Percentiles rank a stretch among this genome's conserved stretches.
These are phyloP conservation scores for Hydrotaea diabolus DNA, from an alignment of 2,888 invertebrate genomes.

Conservation along the genomic window DNA sequence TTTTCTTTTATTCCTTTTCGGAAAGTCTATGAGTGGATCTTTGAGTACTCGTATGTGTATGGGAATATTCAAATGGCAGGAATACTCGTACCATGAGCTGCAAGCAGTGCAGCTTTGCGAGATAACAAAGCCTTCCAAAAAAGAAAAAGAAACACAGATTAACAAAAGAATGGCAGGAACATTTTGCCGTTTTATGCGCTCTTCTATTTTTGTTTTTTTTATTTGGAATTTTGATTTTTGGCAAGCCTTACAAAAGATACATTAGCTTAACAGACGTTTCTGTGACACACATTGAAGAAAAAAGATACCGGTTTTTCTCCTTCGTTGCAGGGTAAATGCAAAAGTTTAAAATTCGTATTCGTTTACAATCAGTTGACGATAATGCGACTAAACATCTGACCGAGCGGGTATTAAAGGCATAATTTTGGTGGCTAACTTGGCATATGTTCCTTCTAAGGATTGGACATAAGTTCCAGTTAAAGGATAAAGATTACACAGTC, in stretches of 20 bases:
- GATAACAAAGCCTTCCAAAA: slow-evolving; percentile 59
- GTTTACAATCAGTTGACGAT: slow-evolving; percentile 13
- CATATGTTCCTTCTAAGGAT: too few relatives aligned
- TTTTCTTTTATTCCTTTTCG: too few relatives aligned
- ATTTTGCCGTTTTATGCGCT: slow-evolving; percentile 22
- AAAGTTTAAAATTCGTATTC: slow-evolving; percentile 1
- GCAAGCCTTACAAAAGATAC: slow-evolving; percentile 65
- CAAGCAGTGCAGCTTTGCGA: background rate
- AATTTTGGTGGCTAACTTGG: background rate
- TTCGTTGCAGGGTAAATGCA: background rate
- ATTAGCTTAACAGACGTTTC: slow-evolving; percentile 64
- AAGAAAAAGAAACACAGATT: slow-evolving; percentile 61
- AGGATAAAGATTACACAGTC: too few relatives aligned
- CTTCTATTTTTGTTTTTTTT: background rate
- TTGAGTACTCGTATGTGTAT: background rate
- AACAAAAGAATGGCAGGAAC: slow-evolving; percentile 58
- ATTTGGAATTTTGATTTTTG: slow-evolving; percentile 42
- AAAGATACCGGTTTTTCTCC: too few relatives aligned
- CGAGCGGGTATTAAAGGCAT: background rate
- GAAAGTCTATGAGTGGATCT: background rate
- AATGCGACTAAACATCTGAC: background rate
- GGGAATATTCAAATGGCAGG: slow-evolving; percentile 19
- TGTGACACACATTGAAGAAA: slow-evolving; percentile 44
- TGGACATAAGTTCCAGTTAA: too few relatives aligned
- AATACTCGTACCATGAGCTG: too few relatives aligned